Base-by-base conservation (phyloP, 2,113 vertebrate genomes). In the Dipodomys stephensi region DNA sequence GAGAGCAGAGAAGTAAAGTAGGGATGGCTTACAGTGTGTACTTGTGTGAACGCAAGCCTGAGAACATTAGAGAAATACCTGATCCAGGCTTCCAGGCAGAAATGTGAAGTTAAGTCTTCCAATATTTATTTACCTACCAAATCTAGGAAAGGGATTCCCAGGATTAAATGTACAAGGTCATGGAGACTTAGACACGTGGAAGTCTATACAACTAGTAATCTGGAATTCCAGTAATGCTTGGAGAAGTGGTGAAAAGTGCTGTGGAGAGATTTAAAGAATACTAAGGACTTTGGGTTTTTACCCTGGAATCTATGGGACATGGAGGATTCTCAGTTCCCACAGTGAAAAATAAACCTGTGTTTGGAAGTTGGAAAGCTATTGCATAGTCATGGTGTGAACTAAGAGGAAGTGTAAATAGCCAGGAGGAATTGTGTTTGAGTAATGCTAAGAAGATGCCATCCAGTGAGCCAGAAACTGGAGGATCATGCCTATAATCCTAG, bases 281-380 rank as follows among this genome's bases (percentile, higher is more conserved):
- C 77, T 64, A 27, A 94, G 22, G 64, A 92, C 65, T 65, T 92
- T 83, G 77, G 65, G 44, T 84, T 78, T 65, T 95, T 94, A 81
- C 9, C 19, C 67, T 15, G 73, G 79, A 87, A 67, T 28, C 80
- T 77, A 2, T 82, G 65, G 53, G 72, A 46, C 67, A 83, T 87
- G 82, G 87, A 87, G 18, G 32, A 20, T 87, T 95, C 85, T 35
- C 57, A 76, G 57, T 46, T 65, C 57, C 20, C 57, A 76, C 12
- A 25, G 30, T 88, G 30, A 65, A 23, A 84, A 89, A 35, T 85
- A 73, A 13, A 65, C 2, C 39, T 46, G 49, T 46, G 69, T 85
- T 88, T 65, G n/a, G 91, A 93, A 95, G 82, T 85, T 90, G 57
- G n/a, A 91, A 93, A 95, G 82, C 73, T 85, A 3, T 76, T 79